Evolutionary conservation across 2,888 invertebrate genomes (phyloP).

Genomic region (Meteorus colon): DNA sequence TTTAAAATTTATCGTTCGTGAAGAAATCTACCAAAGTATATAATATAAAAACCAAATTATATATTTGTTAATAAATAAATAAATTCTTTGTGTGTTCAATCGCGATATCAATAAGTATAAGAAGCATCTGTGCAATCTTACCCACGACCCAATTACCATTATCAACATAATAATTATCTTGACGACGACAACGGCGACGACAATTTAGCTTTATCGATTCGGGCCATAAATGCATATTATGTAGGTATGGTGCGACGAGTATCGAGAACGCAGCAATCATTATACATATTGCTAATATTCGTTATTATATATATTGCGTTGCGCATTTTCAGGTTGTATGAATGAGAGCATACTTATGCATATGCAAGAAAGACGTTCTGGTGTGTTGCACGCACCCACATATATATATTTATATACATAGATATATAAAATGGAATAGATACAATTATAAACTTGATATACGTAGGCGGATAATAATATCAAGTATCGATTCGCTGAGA

Average conservation of each 20-base stretch:
- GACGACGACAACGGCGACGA: constrained; percentile 16
- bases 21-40: constrained; percentile 20
- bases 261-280: not conserved
- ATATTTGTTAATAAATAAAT: not conserved
- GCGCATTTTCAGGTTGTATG: not conserved
- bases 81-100: constrained; percentile 15
- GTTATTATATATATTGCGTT: constrained; percentile 29
- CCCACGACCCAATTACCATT: constrained; percentile 52
- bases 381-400: constrained; percentile 25
- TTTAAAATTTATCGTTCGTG: not conserved
- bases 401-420: not conserved
- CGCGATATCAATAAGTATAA: constrained; percentile 27
- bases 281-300: constrained; percentile 19
- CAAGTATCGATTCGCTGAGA: constrained; percentile 13
- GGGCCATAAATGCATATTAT: not conserved
- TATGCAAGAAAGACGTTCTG: not conserved
- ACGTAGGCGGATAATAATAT: constrained; percentile 39
- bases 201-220: constrained; percentile 41
- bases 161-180: constrained; percentile 52
- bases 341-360: constrained; percentile 7
- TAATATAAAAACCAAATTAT: not conserved
- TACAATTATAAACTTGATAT: constrained; percentile 20
- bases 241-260: not conserved
- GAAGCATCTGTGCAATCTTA: constrained; percentile 20
- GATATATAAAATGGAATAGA: not conserved